A percentile compares a stretch with the other conserved stretches of the same genome.
Evolutionary conservation across 2,113 vertebrate genomes (phyloP).

Genomic region (Lota lota): DNA sequence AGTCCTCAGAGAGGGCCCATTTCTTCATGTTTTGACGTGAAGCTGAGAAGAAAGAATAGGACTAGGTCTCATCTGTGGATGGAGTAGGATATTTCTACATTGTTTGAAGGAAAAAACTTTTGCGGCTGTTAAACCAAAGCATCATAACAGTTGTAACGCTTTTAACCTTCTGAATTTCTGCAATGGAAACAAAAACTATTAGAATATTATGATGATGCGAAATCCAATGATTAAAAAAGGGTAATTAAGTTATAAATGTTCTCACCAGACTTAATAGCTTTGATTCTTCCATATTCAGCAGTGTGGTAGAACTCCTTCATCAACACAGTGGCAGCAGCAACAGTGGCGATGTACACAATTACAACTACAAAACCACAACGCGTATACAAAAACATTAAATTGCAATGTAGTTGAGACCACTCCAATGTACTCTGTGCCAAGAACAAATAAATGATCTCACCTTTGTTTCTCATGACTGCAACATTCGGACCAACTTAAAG

Average conservation of each 20-base stretch:
- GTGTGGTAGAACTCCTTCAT: conserved; percentile 26
- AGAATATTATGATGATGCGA: neutral
- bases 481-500: neutral
- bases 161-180: neutral
- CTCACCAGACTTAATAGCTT: conserved; percentile 36
- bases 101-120: neutral
- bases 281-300: neutral
- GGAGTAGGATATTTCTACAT: too few species aligned
- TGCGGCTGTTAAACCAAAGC: neutral
- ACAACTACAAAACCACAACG: conserved; percentile 33
- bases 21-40: conserved; percentile 24
- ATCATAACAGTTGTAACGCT: neutral
- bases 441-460: conserved; percentile 41
- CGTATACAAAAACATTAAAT: neutral
- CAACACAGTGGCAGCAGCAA: conserved; percentile 35
- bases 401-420: neutral
- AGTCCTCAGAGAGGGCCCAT: conserved; percentile 70
- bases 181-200: neutral
- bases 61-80: neutral
- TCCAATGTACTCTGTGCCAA: neutral
- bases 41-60: conserved; percentile 13
- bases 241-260: conserved; percentile 3
- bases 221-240: neutral
- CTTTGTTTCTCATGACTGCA: conserved; percentile 45
- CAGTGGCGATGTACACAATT: neutral